These are phyloP conservation scores for Cancer borealis DNA, from an alignment of 2,888 invertebrate species.

Conservation along the genomic window DNA sequence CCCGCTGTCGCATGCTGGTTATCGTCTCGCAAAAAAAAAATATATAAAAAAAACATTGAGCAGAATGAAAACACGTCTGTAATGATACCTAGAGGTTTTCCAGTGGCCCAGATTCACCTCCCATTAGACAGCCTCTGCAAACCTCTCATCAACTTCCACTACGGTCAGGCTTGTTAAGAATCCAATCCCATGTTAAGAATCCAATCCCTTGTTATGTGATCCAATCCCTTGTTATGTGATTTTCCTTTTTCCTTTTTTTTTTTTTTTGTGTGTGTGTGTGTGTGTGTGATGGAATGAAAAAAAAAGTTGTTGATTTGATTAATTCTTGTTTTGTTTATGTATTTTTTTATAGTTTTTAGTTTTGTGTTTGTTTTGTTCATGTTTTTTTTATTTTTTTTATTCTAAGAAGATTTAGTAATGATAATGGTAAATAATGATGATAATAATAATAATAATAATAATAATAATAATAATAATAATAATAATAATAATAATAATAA, in stretches of 20 bases:
- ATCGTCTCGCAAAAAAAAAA: not conserved
- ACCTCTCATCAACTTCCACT: not conserved
- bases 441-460: too few relatives aligned
- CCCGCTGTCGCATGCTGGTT: not conserved
- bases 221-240: not conserved
- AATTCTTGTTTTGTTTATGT: too few relatives aligned
- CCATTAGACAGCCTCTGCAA: not conserved
- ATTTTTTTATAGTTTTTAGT: too few relatives aligned
- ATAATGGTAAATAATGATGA: too few relatives aligned
- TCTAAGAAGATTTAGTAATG: too few relatives aligned
- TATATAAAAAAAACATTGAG: not conserved
- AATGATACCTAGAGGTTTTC: not conserved
- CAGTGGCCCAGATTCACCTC: not conserved
- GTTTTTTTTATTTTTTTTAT: too few relatives aligned
- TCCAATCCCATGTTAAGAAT: not conserved
- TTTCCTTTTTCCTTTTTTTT: not conserved
- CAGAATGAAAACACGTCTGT: not conserved
- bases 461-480: too few relatives aligned
- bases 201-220: not conserved
- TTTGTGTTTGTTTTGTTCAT: too few relatives aligned
- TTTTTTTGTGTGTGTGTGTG: too few relatives aligned
- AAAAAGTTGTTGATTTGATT: too few relatives aligned
- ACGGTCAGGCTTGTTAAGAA: not conserved
- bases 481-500: too few relatives aligned
- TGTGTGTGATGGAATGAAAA: too few relatives aligned